These are phyloP conservation scores for Mamestra brassicae DNA, from an alignment of 2,888 invertebrate species.

Conservation along the genomic window DNA sequence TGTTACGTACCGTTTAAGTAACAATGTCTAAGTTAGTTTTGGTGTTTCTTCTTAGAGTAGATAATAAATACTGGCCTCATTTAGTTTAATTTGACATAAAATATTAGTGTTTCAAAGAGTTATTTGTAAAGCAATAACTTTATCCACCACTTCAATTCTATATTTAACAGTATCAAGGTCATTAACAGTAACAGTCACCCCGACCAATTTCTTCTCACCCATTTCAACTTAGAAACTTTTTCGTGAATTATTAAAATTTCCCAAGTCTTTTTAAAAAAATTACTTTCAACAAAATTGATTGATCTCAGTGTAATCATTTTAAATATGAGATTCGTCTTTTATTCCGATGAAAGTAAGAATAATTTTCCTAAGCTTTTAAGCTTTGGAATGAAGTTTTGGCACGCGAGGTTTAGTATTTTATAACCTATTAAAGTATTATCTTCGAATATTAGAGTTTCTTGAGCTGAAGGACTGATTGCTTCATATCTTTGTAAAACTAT, in stretches of 20 bases:
- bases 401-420: neutral
- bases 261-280: constrained; percentile 31
- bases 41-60: no score
- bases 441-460: neutral
- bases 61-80: no score
- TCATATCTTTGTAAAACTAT: neutral
- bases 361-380: neutral
- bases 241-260: constrained; percentile 42
- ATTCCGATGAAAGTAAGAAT: neutral
- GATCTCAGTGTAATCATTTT: constrained; percentile 7
- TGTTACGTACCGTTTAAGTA: no score
- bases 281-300: constrained; percentile 41
- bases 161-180: constrained; percentile 8
- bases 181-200: neutral
- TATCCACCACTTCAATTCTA: neutral
- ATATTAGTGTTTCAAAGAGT: no score
- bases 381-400: neutral
- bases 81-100: no score
- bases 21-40: no score
- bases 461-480: neutral
- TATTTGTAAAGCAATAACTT: neutral
- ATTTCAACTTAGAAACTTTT: constrained; percentile 47
- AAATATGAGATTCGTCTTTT: constrained; percentile 11
- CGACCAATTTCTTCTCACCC: constrained; percentile 19
- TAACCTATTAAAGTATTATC: neutral